These are phyloP conservation scores for Lerema accius DNA, from an alignment of 1,140 invertebrate genomes.

Conservation along the genomic window DNA sequence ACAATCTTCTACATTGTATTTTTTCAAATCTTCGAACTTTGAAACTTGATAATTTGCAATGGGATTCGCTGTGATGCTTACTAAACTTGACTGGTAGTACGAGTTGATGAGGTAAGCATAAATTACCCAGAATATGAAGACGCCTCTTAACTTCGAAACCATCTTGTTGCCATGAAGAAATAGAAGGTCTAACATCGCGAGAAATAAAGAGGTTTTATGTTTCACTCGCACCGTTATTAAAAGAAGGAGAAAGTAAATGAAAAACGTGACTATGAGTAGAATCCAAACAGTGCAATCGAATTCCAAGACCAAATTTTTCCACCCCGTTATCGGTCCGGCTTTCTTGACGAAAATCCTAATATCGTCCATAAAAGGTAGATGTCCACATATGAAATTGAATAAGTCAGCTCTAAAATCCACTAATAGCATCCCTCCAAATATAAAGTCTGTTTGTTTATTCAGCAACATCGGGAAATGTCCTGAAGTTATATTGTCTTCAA, in stretches of 20 bases:
- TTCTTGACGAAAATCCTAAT: conserved; percentile 50
- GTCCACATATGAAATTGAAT: conserved; percentile 49
- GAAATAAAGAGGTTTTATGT: conserved; percentile 43
- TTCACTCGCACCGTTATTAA: conserved; percentile 37
- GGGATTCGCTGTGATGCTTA: conserved; percentile 51
- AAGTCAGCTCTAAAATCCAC: conserved; percentile 40
- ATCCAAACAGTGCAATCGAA: conserved; percentile 58
- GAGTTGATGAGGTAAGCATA: conserved; percentile 58
- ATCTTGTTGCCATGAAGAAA: conserved; percentile 42
- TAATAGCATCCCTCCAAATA: conserved; percentile 56
- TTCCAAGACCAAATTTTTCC: conserved; percentile 54
- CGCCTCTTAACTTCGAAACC: conserved; percentile 5
- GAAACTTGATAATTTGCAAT: conserved; percentile 44
- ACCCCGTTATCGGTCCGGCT: conserved; percentile 41
- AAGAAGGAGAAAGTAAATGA: conserved; percentile 45
- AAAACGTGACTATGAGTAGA: conserved; percentile 40
- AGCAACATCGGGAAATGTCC: conserved; percentile 50
- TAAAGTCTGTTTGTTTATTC: conserved; percentile 44
- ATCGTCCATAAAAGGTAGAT: conserved; percentile 51
- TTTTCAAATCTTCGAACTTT: conserved; percentile 37
- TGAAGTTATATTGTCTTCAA: conserved; percentile 43
- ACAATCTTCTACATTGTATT: conserved; percentile 47
- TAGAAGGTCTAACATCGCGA: conserved; percentile 48
- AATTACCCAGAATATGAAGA: conserved; percentile 52
- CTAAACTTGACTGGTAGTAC: conserved; percentile 53